Evolutionary conservation across 2,888 invertebrate genomes (phyloP).

Genomic region (Lasioglossum oenotherae): DNA sequence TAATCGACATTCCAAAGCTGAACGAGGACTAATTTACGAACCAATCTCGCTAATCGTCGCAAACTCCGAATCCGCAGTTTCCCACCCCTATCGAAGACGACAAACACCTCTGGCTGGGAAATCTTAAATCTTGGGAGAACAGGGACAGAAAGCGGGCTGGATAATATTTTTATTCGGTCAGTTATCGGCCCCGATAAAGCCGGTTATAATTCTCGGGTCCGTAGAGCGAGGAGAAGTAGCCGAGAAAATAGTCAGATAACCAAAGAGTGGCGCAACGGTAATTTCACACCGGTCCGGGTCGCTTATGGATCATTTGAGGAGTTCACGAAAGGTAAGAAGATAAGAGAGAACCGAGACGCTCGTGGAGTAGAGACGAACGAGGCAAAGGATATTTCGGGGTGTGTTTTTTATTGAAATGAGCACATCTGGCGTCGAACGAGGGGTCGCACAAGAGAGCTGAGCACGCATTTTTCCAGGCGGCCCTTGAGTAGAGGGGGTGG

Average conservation of each 20-base stretch:
- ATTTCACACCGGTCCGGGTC: slow-evolving; percentile 60
- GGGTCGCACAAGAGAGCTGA: slow-evolving; percentile 71
- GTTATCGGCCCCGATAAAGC: slow-evolving; percentile 31
- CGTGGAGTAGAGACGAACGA: slow-evolving; percentile 12
- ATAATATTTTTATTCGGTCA: slow-evolving; percentile 43
- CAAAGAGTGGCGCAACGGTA: slow-evolving; percentile 41
- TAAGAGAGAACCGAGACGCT: slow-evolving; percentile 27
- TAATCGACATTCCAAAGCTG: background rate
- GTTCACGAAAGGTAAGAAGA: slow-evolving; percentile 58
- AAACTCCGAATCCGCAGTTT: slow-evolving; percentile 1
- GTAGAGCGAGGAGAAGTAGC: slow-evolving; percentile 22
- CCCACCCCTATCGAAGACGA: background rate
- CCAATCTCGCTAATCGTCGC: background rate
- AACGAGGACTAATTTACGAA: background rate
- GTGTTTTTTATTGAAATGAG: slow-evolving; percentile 76
- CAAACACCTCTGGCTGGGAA: background rate
- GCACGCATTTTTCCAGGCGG: slow-evolving; percentile 69
- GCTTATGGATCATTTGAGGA: slow-evolving; percentile 72
- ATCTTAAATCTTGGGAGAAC: background rate
- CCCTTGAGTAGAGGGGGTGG: slow-evolving; percentile 30
- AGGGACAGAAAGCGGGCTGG: background rate
- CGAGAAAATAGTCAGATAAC: slow-evolving; percentile 52
- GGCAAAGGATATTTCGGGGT: slow-evolving; percentile 65
- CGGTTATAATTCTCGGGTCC: slow-evolving; percentile 31
- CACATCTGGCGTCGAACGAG: slow-evolving; percentile 74